Percentiles rank a stretch among this genome's conserved stretches.
Evolutionary conservation across 2,888 invertebrate genomes (phyloP).

Genomic region (Sinopyrophorus schimmeli): DNA sequence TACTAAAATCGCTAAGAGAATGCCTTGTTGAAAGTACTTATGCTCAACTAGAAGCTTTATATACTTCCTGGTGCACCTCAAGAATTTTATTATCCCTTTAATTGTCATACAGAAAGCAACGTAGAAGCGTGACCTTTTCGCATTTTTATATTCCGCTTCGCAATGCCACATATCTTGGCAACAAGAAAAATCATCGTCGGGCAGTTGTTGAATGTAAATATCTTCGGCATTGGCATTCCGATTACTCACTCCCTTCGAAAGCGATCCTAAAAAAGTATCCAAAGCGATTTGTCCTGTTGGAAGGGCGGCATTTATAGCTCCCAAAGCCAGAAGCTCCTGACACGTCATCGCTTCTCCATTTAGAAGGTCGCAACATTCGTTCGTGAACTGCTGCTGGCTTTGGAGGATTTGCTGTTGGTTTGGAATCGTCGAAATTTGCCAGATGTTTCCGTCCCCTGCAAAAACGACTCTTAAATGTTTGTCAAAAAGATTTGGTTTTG

Average conservation of each 20-base stretch:
- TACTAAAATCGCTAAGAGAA: conserved; percentile 93
- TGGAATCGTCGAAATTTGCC: conserved; percentile 59
- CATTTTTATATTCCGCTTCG: conserved; percentile 54
- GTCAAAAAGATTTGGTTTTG: too few species aligned
- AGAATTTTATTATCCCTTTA: conserved; percentile 55
- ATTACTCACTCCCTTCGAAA: conserved; percentile 42
- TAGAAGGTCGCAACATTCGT: conserved; percentile 62
- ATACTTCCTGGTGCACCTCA: conserved; percentile 62
- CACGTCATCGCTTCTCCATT: conserved; percentile 76
- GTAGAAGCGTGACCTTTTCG: conserved; percentile 58
- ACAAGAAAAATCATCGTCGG: conserved; percentile 74
- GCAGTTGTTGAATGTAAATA: conserved; percentile 49
- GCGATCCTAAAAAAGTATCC: conserved; percentile 76
- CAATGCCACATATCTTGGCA: conserved; percentile 63
- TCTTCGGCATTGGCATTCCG: conserved; percentile 45
- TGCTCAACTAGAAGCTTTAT: conserved; percentile 82
- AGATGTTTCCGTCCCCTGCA: conserved; percentile 69
- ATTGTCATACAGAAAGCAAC: conserved; percentile 54
- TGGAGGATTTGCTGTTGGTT: conserved; percentile 40
- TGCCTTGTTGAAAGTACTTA: conserved; percentile 95
- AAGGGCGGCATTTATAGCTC: conserved; percentile 87
- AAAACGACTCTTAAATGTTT: too few species aligned
- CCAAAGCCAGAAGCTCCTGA: conserved; percentile 89
- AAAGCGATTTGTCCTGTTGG: conserved; percentile 85
- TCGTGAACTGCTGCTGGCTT: conserved; percentile 54